phyloP scores from a whole-genome alignment of 2,797 vertebrate genomes.

The Helarctos malayanus region DNA sequence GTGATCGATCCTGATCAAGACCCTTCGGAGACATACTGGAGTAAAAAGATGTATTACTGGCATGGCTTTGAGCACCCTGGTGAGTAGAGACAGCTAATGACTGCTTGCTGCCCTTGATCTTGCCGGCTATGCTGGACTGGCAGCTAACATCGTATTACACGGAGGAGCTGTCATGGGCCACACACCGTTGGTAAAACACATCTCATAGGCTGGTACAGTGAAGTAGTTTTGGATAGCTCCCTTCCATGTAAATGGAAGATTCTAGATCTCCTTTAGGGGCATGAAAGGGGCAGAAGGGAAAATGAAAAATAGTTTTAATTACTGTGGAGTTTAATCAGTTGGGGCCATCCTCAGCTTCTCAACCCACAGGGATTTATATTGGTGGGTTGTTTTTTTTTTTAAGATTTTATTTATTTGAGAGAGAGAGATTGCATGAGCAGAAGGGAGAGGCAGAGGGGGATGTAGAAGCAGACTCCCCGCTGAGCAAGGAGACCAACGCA shows the following conservation, averaged over 20 bases:
- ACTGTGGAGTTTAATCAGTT: background rate
- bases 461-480: too few species aligned
- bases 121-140: background rate
- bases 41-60: background rate
- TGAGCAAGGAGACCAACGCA: too few species aligned
- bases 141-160: too few species aligned
- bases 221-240: background rate
- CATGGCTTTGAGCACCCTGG: background rate
- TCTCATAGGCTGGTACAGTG: background rate
- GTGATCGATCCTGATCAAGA: background rate
- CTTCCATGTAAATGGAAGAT: background rate
- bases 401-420: too few species aligned
- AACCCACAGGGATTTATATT: background rate
- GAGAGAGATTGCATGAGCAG: too few species aligned
- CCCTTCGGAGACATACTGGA: background rate
- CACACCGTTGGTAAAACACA: background rate
- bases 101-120: background rate
- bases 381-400: background rate
- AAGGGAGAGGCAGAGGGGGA: too few species aligned
- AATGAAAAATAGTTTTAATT: slow-evolving; percentile 10
- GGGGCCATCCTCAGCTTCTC: background rate
- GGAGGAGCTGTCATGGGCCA: background rate
- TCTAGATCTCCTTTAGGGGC: background rate
- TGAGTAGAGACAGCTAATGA: background rate
- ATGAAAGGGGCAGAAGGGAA: background rate